phyloP scores from a whole-genome alignment of 2,797 vertebrate genomes.

The Moxostoma hubbsi region DNA sequence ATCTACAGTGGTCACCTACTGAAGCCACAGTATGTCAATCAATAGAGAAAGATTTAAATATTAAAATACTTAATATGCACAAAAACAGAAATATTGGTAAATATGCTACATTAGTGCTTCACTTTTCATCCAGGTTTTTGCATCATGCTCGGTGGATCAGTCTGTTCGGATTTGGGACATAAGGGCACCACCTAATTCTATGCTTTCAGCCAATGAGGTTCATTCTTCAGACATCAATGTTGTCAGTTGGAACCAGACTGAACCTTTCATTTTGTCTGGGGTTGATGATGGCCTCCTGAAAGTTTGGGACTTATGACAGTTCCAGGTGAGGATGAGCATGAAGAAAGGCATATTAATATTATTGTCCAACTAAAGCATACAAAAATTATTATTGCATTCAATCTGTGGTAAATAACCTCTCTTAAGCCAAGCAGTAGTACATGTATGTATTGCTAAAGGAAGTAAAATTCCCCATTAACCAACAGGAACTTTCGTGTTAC shows the following conservation, averaged over 20 bases:
- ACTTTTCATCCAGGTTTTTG: constrained; percentile 81
- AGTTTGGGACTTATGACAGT: constrained; percentile 91
- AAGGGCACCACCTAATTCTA: constrained; percentile 87
- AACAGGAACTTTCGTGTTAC: no score
- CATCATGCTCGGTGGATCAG: constrained; percentile 89
- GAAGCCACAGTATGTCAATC: constrained; percentile 84
- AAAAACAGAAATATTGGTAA: background rate
- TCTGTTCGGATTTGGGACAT: constrained; percentile 90
- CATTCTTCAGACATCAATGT: constrained; percentile 88
- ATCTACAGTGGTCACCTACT: constrained; percentile 93
- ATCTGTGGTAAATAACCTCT: background rate
- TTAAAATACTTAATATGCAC: background rate
- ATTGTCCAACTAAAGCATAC: background rate
- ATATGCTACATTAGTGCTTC: background rate
- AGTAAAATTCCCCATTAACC: no score
- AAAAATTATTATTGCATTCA: no score
- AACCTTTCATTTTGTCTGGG: constrained; percentile 90
- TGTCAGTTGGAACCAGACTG: constrained; percentile 88
- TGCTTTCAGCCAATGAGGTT: constrained; percentile 83
- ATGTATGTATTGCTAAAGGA: no score
- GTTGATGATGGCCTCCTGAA: constrained; percentile 89
- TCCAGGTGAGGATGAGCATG: constrained; percentile 77
- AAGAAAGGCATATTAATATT: background rate
- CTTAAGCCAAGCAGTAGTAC: no score
- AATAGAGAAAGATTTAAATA: background rate